A percentile compares a stretch with the other conserved stretches of the same genome.
Conservation (phyloP, 2,113 vertebrate genomes). For the Burhinus bistriatus region DNA sequence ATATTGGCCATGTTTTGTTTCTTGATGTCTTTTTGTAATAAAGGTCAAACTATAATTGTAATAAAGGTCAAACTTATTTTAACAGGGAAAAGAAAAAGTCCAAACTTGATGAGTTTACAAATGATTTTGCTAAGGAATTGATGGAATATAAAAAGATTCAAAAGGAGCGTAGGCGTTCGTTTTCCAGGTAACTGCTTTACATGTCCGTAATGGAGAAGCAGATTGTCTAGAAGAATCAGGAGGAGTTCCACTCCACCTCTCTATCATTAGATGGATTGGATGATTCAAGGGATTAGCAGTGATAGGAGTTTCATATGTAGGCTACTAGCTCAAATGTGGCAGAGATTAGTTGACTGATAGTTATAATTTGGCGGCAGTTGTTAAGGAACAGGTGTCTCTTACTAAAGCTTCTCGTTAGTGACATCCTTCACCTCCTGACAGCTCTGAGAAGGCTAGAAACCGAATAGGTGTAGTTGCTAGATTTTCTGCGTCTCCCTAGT, state of each 20-base stretch:
- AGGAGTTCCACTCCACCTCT: constrained; percentile 41
- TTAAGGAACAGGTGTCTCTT: neutral
- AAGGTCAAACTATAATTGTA: constrained; percentile 61
- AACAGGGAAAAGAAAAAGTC: constrained; percentile 93
- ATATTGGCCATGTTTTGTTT: constrained; percentile 62
- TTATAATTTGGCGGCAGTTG: neutral
- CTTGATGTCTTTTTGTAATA: constrained; percentile 64
- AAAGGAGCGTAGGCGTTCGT: constrained; percentile 92
- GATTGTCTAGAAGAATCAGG: constrained; percentile 57
- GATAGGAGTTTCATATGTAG: constrained; percentile 17
- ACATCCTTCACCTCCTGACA: neutral
- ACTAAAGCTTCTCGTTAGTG: neutral
- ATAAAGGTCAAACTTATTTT: constrained; percentile 75
- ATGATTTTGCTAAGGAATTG: constrained; percentile 99
- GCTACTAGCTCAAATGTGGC: constrained; percentile 9
- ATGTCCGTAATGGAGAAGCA: constrained; percentile 77
- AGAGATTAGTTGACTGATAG: neutral
- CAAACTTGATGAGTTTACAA: constrained; percentile 98
- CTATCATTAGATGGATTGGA: constrained; percentile 54
- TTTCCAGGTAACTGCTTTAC: constrained; percentile 90
- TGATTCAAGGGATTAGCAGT: constrained; percentile 63
- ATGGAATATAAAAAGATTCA: constrained; percentile 98
- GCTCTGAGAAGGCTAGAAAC: neutral
- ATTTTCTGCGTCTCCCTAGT: neutral
- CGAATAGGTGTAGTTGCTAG: neutral